Conservation (phyloP, 2,113 vertebrate genomes). For the Nanorana parkeri region DNA sequence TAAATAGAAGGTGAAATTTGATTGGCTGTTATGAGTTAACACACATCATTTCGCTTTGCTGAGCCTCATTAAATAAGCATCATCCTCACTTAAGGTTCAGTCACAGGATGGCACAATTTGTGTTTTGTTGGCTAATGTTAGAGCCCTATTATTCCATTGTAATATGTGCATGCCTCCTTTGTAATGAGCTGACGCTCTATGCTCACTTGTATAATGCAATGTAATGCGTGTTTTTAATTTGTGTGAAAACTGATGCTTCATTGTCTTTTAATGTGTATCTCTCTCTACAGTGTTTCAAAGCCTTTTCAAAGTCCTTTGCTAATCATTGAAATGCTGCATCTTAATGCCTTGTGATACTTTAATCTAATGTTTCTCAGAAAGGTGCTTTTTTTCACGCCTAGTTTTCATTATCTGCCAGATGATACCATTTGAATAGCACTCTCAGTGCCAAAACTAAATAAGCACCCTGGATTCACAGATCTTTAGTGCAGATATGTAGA, state of each 20-base stretch:
- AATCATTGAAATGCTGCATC: constrained; percentile 39
- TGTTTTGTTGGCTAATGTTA: not conserved
- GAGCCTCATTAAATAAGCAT: no score
- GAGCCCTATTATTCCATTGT: not conserved
- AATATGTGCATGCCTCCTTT: not conserved
- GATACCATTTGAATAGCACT: constrained; percentile 39
- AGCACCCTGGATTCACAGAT: constrained; percentile 7
- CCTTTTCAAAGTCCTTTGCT: constrained; percentile 45
- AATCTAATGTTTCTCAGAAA: constrained; percentile 38
- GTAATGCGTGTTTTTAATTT: constrained; percentile 33
- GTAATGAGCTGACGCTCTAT: constrained; percentile 9
- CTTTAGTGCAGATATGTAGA: not conserved
- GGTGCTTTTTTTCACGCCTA: constrained; percentile 29
- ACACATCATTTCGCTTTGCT: no score
- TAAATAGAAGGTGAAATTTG: no score
- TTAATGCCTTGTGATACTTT: constrained; percentile 44
- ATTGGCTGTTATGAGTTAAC: no score
- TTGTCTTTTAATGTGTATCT: constrained; percentile 35
- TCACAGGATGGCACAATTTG: not conserved
- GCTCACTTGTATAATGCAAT: constrained; percentile 21
- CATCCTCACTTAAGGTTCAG: no score
- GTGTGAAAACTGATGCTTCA: constrained; percentile 38
- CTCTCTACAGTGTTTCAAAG: constrained; percentile 21
- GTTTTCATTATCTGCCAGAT: constrained; percentile 41
- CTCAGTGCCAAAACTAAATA: constrained; percentile 41